Evolutionary conservation across 1,140 invertebrate genomes (phyloP).

Genomic region (Bombus vancouverensis): DNA sequence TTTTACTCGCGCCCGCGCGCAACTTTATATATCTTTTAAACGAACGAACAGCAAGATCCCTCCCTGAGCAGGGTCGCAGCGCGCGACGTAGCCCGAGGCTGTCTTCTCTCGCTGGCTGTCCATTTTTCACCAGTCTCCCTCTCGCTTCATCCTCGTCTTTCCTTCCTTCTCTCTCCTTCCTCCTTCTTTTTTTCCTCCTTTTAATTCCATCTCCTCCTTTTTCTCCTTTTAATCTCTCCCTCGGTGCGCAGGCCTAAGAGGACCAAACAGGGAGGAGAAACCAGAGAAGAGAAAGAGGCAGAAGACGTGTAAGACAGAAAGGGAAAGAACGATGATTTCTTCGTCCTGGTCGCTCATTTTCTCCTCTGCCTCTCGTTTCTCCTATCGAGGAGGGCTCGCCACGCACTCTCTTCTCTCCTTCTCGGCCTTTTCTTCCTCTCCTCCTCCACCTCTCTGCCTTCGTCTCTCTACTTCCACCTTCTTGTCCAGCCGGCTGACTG

Average conservation of each 20-base stretch:
- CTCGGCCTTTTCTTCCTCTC: conserved; percentile 50
- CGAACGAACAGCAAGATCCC: conserved; percentile 60
- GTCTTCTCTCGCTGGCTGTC: conserved; percentile 79
- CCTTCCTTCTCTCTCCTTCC: conserved; percentile 16
- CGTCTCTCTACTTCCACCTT: neutral
- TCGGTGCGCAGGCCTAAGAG: conserved; percentile 37
- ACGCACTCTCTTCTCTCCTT: conserved; percentile 23
- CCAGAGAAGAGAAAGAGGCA: neutral
- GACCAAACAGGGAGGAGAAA: conserved; percentile 33
- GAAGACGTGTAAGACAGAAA: neutral
- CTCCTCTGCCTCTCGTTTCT: conserved; percentile 46
- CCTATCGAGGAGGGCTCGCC: conserved; percentile 23
- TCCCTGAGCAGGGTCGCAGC: conserved; percentile 78
- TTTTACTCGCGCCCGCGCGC: neutral
- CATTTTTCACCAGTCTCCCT: conserved; percentile 79
- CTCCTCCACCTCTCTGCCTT: neutral
- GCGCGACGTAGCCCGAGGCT: conserved; percentile 75
- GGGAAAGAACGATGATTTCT: neutral
- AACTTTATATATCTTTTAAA: conserved; percentile 34
- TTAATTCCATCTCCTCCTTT: conserved; percentile 76
- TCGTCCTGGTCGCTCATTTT: conserved; percentile 56
- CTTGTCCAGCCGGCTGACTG: neutral
- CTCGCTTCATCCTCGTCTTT: conserved; percentile 16
- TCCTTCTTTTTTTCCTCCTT: conserved; percentile 73
- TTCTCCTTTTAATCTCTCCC: conserved; percentile 75